phyloP scores from a whole-genome alignment of 2,113 vertebrate species.

The Nothocercus julius region DNA sequence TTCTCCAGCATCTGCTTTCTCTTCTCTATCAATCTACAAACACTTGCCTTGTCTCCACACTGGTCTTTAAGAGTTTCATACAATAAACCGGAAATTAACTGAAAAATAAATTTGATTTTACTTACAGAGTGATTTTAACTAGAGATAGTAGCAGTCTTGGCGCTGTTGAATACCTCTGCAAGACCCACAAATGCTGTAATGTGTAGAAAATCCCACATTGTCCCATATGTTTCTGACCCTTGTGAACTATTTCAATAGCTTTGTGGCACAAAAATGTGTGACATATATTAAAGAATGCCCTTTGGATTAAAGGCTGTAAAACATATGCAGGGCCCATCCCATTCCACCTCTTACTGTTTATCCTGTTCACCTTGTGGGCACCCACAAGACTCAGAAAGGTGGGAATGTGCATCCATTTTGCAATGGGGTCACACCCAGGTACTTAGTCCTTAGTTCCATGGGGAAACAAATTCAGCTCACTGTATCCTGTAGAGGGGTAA shows the following conservation, averaged over 20 bases:
- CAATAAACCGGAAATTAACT: neutral
- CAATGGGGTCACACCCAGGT: neutral
- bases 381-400: neutral
- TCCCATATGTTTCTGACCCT: no score
- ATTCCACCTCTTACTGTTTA: neutral
- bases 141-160: neutral
- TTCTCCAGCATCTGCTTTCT: neutral
- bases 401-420: neutral
- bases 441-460: rapidly evolving
- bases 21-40: neutral
- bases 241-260: neutral
- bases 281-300: neutral
- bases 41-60: neutral
- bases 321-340: neutral
- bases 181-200: neutral
- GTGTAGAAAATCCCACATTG: neutral
- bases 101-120: neutral
- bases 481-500: rapidly evolving
- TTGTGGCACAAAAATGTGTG: neutral
- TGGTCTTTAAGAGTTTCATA: neutral
- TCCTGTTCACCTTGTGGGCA: neutral
- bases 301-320: neutral
- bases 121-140: neutral
- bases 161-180: neutral
- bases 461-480: neutral